Conservation (phyloP, 2,888 invertebrate genomes). For the Elmis aenea region DNA sequence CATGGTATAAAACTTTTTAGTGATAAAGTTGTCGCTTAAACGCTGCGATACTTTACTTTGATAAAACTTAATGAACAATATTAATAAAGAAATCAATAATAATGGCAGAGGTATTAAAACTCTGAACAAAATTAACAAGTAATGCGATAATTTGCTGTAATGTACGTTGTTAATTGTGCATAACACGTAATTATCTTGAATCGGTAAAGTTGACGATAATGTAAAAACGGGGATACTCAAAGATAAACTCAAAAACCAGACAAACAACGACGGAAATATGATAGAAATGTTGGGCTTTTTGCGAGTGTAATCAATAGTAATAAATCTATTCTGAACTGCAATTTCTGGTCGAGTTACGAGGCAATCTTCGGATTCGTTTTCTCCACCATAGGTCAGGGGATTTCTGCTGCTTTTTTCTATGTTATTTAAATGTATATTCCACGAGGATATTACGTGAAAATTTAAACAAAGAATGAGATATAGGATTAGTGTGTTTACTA, state of each 20-base stretch:
- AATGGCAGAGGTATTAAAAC: constrained; percentile 34
- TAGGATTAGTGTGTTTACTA: constrained; percentile 52
- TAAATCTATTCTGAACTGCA: constrained; percentile 49
- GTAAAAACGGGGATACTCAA: constrained; percentile 57
- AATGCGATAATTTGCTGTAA: constrained; percentile 43
- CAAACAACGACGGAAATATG: constrained; percentile 51
- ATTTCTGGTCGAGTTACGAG: constrained; percentile 35
- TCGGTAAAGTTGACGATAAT: constrained; percentile 49
- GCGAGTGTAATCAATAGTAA: constrained; percentile 53
- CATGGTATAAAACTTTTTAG: constrained; percentile 34
- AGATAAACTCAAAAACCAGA: constrained; percentile 56
- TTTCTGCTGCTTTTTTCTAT: constrained; percentile 40
- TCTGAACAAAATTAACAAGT: constrained; percentile 36
- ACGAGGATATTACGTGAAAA: constrained; percentile 54
- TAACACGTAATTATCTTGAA: constrained; percentile 42
- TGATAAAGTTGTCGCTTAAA: constrained; percentile 32
- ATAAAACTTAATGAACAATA: constrained; percentile 32
- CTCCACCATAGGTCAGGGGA: constrained; percentile 32
- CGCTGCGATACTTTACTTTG: constrained; percentile 27
- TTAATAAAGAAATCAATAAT: constrained; percentile 32
- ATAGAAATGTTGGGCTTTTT: constrained; percentile 48
- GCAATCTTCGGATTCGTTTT: constrained; percentile 36
- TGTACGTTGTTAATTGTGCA: constrained; percentile 53
- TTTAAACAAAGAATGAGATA: constrained; percentile 55
- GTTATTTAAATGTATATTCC: constrained; percentile 50